These are phyloP conservation scores for Alosa alosa DNA, from an alignment of 2,113 vertebrate species.

Conservation along the genomic window DNA sequence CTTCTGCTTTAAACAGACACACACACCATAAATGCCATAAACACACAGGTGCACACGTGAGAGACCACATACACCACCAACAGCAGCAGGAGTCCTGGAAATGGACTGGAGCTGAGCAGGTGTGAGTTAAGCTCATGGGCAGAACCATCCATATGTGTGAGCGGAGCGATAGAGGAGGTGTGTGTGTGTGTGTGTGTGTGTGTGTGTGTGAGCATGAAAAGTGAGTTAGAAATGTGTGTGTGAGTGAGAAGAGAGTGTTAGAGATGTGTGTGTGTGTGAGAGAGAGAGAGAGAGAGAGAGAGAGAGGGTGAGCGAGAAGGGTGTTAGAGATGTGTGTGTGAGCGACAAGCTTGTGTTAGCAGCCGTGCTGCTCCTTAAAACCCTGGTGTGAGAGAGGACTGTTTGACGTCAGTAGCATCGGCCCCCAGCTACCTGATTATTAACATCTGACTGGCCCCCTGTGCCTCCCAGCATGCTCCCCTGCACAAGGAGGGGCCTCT, in stretches of 20 bases:
- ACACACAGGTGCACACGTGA: background rate
- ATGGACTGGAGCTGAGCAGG: too few relatives aligned
- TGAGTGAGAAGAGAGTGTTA: too few relatives aligned
- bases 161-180: background rate
- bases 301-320: constrained; percentile 28
- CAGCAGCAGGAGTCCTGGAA: too few relatives aligned
- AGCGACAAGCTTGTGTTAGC: constrained; percentile 24
- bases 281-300: background rate
- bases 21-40: background rate
- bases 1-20: background rate
- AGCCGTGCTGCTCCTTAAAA: constrained; percentile 32
- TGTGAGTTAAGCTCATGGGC: too few relatives aligned
- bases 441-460: constrained; percentile 46
- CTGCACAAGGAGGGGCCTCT: constrained; percentile 21
- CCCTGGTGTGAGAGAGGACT: constrained; percentile 45
- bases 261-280: too few relatives aligned
- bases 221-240: too few relatives aligned
- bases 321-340: constrained; percentile 26
- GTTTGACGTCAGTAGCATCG: constrained; percentile 46
- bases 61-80: too few relatives aligned
- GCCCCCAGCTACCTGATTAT: constrained; percentile 53
- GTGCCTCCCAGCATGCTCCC: background rate
- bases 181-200: too few relatives aligned
- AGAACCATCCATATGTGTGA: background rate
- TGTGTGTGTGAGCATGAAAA: too few relatives aligned